Percentiles rank a stretch among this genome's conserved stretches.
Conservation (phyloP, 2,888 invertebrate species). For the Morpho deidamia region DNA sequence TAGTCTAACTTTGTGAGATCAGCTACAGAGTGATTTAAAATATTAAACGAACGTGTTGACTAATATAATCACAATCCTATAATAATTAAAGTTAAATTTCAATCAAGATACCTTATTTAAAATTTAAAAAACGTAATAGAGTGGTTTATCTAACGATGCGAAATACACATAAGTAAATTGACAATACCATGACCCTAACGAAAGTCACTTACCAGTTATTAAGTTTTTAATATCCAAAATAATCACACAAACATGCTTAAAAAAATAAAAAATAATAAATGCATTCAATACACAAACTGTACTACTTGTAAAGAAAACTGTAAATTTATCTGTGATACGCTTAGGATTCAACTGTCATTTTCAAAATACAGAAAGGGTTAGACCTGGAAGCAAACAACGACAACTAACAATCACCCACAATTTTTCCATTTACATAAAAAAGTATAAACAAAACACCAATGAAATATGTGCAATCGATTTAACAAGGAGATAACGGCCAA, state of each 20-base stretch:
- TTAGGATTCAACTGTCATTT: constrained; percentile 32
- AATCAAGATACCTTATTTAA: too few relatives aligned
- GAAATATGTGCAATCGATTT: constrained; percentile 57
- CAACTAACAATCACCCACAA: constrained; percentile 71
- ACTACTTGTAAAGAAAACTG: constrained; percentile 43
- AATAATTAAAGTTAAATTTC: too few relatives aligned
- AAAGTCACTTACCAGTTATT: too few relatives aligned
- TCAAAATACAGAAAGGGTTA: constrained; percentile 59
- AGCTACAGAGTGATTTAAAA: too few relatives aligned
- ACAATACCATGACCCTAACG: too few relatives aligned
- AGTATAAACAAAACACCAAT: constrained; percentile 63
- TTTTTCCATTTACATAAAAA: constrained; percentile 51
- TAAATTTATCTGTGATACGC: constrained; percentile 75
- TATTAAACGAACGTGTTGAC: too few relatives aligned
- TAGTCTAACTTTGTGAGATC: not conserved
- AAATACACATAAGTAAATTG: too few relatives aligned
- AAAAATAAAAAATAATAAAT: constrained; percentile 54
- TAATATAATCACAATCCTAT: too few relatives aligned
- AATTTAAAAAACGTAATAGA: too few relatives aligned
- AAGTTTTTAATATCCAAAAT: constrained; percentile 22
- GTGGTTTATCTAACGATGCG: too few relatives aligned
- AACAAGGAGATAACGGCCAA: constrained; percentile 48
- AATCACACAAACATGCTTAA: constrained; percentile 62
- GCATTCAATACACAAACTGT: constrained; percentile 53
- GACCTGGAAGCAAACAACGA: constrained; percentile 77